Evolutionary conservation across 2,113 vertebrate genomes (phyloP), one percentile per base, ranked within the genome.

Genomic region (Odontesthes bonariensis): DNA sequence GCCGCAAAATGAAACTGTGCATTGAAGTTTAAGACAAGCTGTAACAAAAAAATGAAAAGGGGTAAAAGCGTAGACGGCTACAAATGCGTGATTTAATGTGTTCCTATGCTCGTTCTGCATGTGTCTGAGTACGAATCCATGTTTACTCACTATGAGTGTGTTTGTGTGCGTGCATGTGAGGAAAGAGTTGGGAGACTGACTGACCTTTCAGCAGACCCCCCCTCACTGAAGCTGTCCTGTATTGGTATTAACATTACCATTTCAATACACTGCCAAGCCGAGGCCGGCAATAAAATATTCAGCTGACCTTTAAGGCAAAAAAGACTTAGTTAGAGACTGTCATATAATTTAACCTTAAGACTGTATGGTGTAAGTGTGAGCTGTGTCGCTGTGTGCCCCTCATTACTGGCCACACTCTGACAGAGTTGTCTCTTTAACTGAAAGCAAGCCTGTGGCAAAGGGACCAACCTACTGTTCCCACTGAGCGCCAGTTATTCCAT

Each of bases 281-380:
- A 40, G 86, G 83, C 76, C 86, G 89, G 79, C 82, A 91, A 93
- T 93, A 92, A 93, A 93, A 94, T 92, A 94, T 93, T 93, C 89
- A 89, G 89, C 70, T 94, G 93, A 94, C 94, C 92, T 95, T 95
- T 94, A 87, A 92, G 85, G 83, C 81, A 88, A 85, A 90, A 89
- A 91, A 92, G 88, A 90, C 91, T 89, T 89, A 89, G 92, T 92
- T 93, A 92, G 91, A 90, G 81, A 79, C 92, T 92, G 94, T 92
- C 93, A 92, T 91, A 89, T 93, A 80, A 93, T 93, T 94, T 93
- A 94, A 94, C 93, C 94, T 94, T 91, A 92, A 91, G 89, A 91
- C 77, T 86, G 83, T 83, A 83, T 56, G 54, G 85, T 78, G 79
- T 77, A 84, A 85, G 76, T 86, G 68, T 75, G 73, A 83, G 87